Evolutionary conservation across 2,113 vertebrate genomes (phyloP).

Genomic region (Emberiza fucata): DNA sequence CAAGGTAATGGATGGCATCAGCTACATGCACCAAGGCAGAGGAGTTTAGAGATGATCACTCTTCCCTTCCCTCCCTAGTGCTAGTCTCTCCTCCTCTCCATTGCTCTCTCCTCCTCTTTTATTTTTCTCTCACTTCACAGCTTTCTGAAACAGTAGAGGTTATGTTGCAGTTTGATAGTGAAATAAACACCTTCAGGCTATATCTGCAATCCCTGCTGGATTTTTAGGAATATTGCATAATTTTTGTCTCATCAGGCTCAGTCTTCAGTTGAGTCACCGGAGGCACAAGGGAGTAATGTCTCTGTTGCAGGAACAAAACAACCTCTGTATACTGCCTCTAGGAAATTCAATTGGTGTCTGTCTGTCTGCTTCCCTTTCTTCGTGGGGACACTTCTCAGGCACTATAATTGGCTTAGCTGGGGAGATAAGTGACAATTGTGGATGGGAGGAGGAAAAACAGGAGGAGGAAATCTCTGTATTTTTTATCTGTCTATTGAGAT

Average conservation of each 20-base stretch:
- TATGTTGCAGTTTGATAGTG: neutral
- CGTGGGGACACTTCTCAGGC: neutral
- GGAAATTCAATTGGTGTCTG: conserved; percentile 58
- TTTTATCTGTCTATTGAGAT: conserved; percentile 22
- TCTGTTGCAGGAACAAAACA: conserved; percentile 18
- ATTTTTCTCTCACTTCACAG: neutral
- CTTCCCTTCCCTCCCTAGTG: neutral
- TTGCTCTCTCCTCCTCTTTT: neutral
- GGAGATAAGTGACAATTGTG: conserved; percentile 30
- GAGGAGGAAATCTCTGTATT: neutral
- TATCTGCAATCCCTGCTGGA: neutral
- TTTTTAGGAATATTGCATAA: neutral
- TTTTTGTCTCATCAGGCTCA: neutral
- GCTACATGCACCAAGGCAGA: neutral
- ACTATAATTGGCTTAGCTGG: conserved; percentile 13
- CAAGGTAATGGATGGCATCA: neutral
- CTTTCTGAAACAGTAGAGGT: neutral
- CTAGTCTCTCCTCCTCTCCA: neutral
- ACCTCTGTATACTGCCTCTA: neutral
- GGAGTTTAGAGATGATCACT: neutral
- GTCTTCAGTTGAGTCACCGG: neutral
- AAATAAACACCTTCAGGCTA: neutral
- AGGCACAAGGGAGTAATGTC: neutral
- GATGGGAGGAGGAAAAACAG: neutral
- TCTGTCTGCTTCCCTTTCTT: conserved; percentile 27